Conservation (phyloP, 2,888 invertebrate genomes). For the Lepidochitona cinerea region DNA sequence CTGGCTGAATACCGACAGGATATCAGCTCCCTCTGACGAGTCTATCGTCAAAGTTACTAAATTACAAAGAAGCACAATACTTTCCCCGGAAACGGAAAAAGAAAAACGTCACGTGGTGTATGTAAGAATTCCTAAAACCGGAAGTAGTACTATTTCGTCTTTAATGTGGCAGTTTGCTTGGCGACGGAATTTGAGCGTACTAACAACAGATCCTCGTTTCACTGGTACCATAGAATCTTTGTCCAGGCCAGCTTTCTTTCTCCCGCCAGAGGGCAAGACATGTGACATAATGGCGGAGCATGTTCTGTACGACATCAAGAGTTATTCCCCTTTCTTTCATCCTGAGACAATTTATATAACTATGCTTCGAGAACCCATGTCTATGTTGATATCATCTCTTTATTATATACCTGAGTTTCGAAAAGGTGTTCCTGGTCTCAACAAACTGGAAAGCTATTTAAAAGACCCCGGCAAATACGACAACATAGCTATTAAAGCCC, state of each 20-base stretch:
- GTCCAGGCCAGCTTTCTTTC: background rate
- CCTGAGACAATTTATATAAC: background rate
- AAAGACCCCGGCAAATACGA: background rate
- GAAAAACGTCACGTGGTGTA: background rate
- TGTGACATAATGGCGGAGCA: conserved; percentile 2
- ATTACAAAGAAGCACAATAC: no score
- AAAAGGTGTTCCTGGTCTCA: background rate
- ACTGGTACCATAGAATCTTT: background rate
- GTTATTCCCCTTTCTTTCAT: background rate
- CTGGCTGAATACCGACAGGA: no score
- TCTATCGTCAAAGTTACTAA: no score
- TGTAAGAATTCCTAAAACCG: background rate
- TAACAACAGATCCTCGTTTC: background rate
- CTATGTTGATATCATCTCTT: background rate
- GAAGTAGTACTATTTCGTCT: background rate
- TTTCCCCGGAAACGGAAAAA: no score
- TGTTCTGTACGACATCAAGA: background rate
- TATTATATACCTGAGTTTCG: background rate
- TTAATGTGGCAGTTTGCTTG: background rate
- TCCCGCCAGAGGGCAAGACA: background rate
- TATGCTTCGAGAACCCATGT: background rate
- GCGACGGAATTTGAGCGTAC: background rate
- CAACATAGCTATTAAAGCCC: background rate
- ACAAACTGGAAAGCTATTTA: background rate
- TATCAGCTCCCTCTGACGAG: no score